These are phyloP conservation scores for Rhogogaster chlorosoma DNA, from an alignment of 2,888 invertebrate genomes.

Conservation along the genomic window DNA sequence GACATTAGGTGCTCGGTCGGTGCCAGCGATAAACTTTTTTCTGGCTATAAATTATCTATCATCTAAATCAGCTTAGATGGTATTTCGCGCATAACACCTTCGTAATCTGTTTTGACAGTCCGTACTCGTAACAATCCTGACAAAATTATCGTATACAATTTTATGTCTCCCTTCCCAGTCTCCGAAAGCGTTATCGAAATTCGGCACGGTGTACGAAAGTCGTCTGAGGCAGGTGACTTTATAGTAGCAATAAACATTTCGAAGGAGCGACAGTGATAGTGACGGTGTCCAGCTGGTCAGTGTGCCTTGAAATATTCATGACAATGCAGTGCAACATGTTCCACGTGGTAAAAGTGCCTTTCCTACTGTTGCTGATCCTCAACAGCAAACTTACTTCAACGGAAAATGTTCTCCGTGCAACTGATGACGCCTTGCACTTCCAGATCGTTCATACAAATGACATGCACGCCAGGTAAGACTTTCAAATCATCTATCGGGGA, in stretches of 20 bases:
- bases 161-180: not conserved
- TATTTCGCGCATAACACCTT: not conserved
- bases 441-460: constrained; percentile 94
- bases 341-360: not conserved
- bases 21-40: not conserved
- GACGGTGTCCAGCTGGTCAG: not conserved
- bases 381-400: not conserved
- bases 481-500: not conserved
- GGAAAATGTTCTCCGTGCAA: not conserved
- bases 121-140: not conserved
- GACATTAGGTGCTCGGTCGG: not conserved
- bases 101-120: not conserved
- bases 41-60: not conserved
- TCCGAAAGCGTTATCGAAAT: not conserved
- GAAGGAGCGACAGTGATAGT: not conserved
- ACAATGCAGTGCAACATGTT: constrained; percentile 27
- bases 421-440: constrained; percentile 72
- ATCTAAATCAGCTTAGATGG: not conserved
- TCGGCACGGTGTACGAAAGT: not conserved
- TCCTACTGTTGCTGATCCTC: constrained; percentile 5
- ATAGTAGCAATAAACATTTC: not conserved
- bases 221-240: not conserved
- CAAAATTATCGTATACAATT: not conserved
- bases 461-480: constrained; percentile 86
- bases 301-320: not conserved